Evolutionary conservation across 2,888 invertebrate genomes (phyloP), one percentile per base, ranked within the genome.

Genomic region (Branchellion lobata): DNA sequence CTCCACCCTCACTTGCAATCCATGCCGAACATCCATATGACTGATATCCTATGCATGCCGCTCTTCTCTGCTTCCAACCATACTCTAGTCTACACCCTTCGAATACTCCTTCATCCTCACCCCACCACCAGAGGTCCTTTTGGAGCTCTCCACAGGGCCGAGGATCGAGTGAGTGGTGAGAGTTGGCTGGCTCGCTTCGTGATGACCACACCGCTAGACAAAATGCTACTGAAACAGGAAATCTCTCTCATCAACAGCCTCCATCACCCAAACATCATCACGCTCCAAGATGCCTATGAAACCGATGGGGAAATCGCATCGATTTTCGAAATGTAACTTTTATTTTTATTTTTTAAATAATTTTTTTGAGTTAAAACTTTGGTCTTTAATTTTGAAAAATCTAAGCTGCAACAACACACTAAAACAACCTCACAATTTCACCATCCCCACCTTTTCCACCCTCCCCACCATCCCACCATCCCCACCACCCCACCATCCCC

Each of bases 171-270:
- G 1, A 88, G 88, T 1, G 87, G 87, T 57, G 87, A 87, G 83
- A 88, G 86, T 82, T 88, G 87, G 87, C 87, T 88, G 1, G 88
- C 88, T 36, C 88, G 88, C 84, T 87, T 88, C 83, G 86, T 88
- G 78, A 86, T 86, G 82, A 87, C 87, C 73, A 85, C 86, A 24
- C 86, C 87, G 2, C 85, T 87, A 29, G 87, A 88, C 83, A 87
- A 87, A 79, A 87, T 88, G 80, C 83, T 84, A 71, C 86, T 89
- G n/a, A 83, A 86, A 18, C 87, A 87, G 78, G 89, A 89, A 83
- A 88, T 88, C 79, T 86, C 87, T 75, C 86, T 88, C 78, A 88
- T 88, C 88, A 88, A 87, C 83, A 85, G 86, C 71, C 85, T 88
- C 5, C 87, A 88, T 80, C 88, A 89, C 80, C 85, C 86, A 5